Evolutionary conservation across 2,113 vertebrate genomes (phyloP).

Genomic region (Lucifuga dentata): DNA sequence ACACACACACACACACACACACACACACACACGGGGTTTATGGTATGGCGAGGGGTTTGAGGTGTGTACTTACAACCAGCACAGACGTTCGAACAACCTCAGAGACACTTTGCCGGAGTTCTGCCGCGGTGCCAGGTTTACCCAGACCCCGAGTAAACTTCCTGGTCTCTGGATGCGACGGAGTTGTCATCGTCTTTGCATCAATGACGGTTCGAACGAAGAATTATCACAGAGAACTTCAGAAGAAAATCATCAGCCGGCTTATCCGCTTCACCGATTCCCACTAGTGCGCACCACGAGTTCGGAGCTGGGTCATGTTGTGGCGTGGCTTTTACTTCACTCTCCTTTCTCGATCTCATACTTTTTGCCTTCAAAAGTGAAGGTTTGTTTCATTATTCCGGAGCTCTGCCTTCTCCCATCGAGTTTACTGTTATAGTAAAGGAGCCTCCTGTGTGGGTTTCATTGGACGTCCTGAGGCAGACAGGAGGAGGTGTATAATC

Average conservation of each 20-base stretch:
- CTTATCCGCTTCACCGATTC: slow-evolving; percentile 31
- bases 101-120: slow-evolving; percentile 95
- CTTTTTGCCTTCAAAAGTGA: slow-evolving; percentile 23
- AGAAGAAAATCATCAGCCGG: slow-evolving; percentile 35
- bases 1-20: too few relatives aligned
- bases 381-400: not conserved
- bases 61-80: slow-evolving; percentile 87
- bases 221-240: slow-evolving; percentile 5
- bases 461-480: slow-evolving; percentile 49
- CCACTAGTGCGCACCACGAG: slow-evolving; percentile 43
- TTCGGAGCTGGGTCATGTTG: slow-evolving; percentile 58
- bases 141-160: slow-evolving; percentile 93
- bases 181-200: slow-evolving; percentile 71
- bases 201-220: slow-evolving; percentile 33
- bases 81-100: slow-evolving; percentile 96
- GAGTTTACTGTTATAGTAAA: slow-evolving; percentile 30
- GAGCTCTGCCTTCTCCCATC: not conserved
- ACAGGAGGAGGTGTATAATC: slow-evolving; percentile 69
- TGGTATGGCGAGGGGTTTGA: not conserved
- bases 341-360: slow-evolving; percentile 21
- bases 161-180: slow-evolving; percentile 89
- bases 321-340: slow-evolving; percentile 16
- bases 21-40: too few relatives aligned
- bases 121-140: slow-evolving; percentile 95
- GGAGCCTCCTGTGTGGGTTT: slow-evolving; percentile 34